phyloP scores from a whole-genome alignment of 2,113 vertebrate genomes.

The Boleophthalmus pectinirostris region DNA sequence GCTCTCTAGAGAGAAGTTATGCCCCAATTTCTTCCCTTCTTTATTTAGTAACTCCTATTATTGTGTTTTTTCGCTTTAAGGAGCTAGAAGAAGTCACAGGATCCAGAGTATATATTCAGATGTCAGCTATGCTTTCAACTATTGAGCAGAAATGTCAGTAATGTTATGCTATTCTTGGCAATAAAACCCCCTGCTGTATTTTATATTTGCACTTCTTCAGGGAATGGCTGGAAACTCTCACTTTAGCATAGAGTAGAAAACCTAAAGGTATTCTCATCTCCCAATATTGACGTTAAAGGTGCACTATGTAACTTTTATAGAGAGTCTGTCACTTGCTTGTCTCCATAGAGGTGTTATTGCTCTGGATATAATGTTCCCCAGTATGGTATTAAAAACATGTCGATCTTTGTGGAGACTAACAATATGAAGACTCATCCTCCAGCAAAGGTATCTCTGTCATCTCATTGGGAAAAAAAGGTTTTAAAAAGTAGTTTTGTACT shows the following conservation, averaged over 20 bases:
- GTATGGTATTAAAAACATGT: too few species aligned
- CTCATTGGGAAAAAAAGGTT: too few species aligned
- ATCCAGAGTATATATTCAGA: not conserved
- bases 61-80: conserved; percentile 22
- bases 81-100: not conserved
- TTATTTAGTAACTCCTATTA: conserved; percentile 32
- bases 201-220: not conserved
- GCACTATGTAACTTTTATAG: too few species aligned
- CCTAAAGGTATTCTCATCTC: not conserved
- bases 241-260: not conserved
- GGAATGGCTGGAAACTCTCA: not conserved
- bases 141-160: not conserved
- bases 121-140: not conserved
- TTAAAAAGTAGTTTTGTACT: too few species aligned
- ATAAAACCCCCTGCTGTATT: not conserved
- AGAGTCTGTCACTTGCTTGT: too few species aligned
- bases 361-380: too few species aligned
- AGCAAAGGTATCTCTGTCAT: too few species aligned
- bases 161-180: not conserved
- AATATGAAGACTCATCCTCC: too few species aligned
- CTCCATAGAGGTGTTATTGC: too few species aligned
- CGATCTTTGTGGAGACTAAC: too few species aligned
- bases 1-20: conserved; percentile 27
- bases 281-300: not conserved
- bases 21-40: conserved; percentile 45